Conservation (phyloP, 2,888 invertebrate genomes). For the Diloba caeruleocephala region DNA sequence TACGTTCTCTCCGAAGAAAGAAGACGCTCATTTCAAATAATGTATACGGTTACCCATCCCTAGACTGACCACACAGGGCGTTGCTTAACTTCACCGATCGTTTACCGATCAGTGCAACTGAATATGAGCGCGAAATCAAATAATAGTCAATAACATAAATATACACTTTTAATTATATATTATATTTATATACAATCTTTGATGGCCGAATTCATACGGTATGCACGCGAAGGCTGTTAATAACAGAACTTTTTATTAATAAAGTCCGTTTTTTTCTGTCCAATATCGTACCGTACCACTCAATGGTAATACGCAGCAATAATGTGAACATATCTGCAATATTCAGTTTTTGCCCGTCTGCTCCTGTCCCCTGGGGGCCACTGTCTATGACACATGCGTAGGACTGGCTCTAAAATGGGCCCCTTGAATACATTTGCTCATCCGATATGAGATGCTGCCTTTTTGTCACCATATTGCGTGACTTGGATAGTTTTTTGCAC, state of each 20-base stretch:
- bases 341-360: conserved; percentile 84
- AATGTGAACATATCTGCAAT: conserved; percentile 87
- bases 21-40: no score
- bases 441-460: conserved; percentile 77
- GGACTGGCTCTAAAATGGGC: conserved; percentile 77
- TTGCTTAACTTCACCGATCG: no score
- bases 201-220: no score
- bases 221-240: background rate
- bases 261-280: no score
- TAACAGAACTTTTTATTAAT: background rate
- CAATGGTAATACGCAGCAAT: conserved; percentile 70
- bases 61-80: no score
- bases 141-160: no score
- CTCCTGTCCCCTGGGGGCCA: conserved; percentile 76
- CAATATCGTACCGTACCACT: conserved; percentile 55
- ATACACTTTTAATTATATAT: no score
- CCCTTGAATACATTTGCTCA: conserved; percentile 86
- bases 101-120: no score
- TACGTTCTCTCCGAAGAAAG: no score
- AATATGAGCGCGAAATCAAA: no score
- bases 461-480: conserved; percentile 81
- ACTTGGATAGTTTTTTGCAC: conserved; percentile 54
- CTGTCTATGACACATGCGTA: conserved; percentile 85
- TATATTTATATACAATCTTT: no score
- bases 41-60: no score